Base-by-base conservation (phyloP, 2,113 vertebrate species). In the Grus americana region DNA sequence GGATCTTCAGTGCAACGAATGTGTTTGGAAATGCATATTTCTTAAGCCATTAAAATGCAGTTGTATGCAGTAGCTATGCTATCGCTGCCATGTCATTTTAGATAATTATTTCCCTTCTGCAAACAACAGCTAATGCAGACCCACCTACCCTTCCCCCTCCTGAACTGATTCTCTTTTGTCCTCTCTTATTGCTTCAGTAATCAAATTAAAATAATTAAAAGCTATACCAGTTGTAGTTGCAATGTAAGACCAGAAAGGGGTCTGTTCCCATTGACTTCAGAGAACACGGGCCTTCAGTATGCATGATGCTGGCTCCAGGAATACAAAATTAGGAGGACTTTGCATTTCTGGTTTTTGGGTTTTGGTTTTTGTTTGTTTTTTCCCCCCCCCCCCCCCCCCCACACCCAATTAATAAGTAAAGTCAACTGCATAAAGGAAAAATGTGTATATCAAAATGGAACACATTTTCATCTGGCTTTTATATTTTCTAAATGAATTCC, bases 401-500 rank as follows among this genome's bases (percentile, higher is more conserved):
- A 26, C 36, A 40, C 10, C 4, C 17, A 68, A 70, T 66, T 70
- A 86, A 62, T 79, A 85, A 42, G 20, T 72, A 70, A 89, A 87
- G 24, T 50, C 58, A 92, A 57, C 5, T 67, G 66, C 66, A 70
- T 79, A 89, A 91, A 65, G n/a, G 21, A 79, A 94, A 92, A 82
- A 67, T 44, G 11, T 1, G 1, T 62, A 19, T 55, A 82, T 73
- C 59, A 79, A 95, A 89, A 93, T 36, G n/a, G 63, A 91, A 52
- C 54, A 74, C 15, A 86, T 91, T 86, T 88, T 90, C 61, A 74
- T 95, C 61, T 96, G 72, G 50, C 21, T 82, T 95, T 92, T 84
- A 84, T 92, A 94, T 92, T 96, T 97, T 93, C 85, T 94, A 92
- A 83, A 91, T 92, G 10, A 94, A 91, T 94, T 96, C 55, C 72